These are phyloP conservation scores for Punctoribates punctum DNA, from an alignment of 2,888 invertebrate species.

Conservation along the genomic window DNA sequence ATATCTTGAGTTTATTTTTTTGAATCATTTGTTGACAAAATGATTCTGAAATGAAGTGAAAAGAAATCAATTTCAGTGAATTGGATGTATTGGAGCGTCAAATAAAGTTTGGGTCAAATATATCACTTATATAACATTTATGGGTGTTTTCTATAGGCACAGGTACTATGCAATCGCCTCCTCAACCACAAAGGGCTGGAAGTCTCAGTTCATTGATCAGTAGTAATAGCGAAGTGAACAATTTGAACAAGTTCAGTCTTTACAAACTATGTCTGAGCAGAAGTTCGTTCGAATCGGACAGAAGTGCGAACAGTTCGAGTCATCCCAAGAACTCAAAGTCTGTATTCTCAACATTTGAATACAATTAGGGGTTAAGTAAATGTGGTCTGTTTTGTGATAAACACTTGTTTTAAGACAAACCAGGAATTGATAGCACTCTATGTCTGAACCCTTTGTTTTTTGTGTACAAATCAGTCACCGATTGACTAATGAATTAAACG, in stretches of 20 bases:
- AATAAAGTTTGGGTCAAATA: slow-evolving; percentile 24
- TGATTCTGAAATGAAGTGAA: too few relatives aligned
- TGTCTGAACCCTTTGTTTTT: not conserved
- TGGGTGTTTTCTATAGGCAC: not conserved
- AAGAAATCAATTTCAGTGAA: not conserved
- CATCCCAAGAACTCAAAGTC: slow-evolving; percentile 40
- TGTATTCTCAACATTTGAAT: not conserved
- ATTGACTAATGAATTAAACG: not conserved
- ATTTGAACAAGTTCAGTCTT: slow-evolving; percentile 22
- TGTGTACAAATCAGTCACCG: not conserved
- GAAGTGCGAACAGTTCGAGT: not conserved
- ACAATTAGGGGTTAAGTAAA: not conserved
- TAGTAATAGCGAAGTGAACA: slow-evolving; percentile 8
- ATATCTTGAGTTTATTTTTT: too few relatives aligned
- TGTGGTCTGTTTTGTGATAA: slow-evolving; percentile 4
- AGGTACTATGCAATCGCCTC: slow-evolving; percentile 21
- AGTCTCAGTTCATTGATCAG: slow-evolving; percentile 35
- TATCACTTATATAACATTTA: not conserved
- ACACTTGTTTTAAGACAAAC: not conserved
- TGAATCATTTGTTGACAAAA: too few relatives aligned
- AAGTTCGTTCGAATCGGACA: slow-evolving; percentile 20
- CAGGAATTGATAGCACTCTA: not conserved
- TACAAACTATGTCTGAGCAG: slow-evolving; percentile 25
- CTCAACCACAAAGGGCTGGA: slow-evolving; percentile 7
- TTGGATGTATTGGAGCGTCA: slow-evolving; percentile 32